Conservation (phyloP, 2,113 vertebrate species). For the Conger conger region DNA sequence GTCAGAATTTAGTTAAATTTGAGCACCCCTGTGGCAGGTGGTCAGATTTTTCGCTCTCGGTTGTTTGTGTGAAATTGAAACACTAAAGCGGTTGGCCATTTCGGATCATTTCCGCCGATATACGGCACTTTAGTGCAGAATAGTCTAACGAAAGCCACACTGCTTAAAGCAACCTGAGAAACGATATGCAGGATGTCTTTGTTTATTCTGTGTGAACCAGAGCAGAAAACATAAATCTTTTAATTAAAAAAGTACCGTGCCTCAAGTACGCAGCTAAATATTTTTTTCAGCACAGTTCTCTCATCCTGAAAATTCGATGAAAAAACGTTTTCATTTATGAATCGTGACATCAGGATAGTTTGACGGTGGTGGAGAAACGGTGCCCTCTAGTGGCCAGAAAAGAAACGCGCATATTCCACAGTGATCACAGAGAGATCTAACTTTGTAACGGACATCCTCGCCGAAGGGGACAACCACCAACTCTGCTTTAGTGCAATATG, state of each 20-base stretch:
- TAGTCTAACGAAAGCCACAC: background rate
- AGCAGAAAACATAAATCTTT: background rate
- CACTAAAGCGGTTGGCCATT: background rate
- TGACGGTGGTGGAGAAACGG: conserved; percentile 32
- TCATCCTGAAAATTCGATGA: background rate
- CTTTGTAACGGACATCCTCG: background rate
- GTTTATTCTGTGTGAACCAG: background rate
- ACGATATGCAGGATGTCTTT: background rate
- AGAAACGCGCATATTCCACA: background rate
- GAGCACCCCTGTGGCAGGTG: background rate
- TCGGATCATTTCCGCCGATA: background rate
- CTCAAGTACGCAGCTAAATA: background rate
- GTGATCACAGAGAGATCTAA: background rate
- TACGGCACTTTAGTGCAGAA: background rate
- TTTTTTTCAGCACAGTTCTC: background rate
- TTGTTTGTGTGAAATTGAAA: background rate
- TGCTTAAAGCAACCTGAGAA: background rate
- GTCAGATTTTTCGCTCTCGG: background rate
- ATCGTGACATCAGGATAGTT: background rate
- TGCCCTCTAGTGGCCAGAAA: conserved; percentile 54
- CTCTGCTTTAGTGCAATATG: background rate
- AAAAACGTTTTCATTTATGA: background rate
- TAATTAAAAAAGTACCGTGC: background rate
- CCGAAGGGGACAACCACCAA: too few species aligned
- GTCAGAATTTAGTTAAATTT: conserved; percentile 7